phyloP scores from a whole-genome alignment of 2,797 vertebrate species.

The Tokudaia muenninki region DNA sequence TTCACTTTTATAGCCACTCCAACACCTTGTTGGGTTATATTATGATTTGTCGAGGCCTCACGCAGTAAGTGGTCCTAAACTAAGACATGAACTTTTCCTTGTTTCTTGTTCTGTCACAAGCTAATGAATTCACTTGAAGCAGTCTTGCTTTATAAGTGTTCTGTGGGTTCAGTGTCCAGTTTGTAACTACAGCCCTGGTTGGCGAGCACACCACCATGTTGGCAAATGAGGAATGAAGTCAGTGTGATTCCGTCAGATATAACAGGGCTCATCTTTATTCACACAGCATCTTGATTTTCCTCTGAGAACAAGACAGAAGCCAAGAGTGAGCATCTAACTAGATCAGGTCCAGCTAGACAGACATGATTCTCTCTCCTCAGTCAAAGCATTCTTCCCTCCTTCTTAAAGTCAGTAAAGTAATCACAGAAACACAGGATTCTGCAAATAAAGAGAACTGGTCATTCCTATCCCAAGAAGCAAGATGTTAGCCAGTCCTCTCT shows the following conservation, averaged over 20 bases:
- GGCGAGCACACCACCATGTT: neutral
- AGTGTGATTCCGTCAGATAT: constrained; percentile 50
- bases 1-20: constrained; percentile 76
- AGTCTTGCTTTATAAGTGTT: constrained; percentile 26
- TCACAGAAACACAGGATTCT: constrained; percentile 52
- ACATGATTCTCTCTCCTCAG: neutral
- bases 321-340: constrained; percentile 46
- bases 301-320: constrained; percentile 61
- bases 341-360: constrained; percentile 54
- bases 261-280: constrained; percentile 37
- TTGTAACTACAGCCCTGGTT: neutral
- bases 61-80: constrained; percentile 59
- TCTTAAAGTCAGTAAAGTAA: constrained; percentile 73
- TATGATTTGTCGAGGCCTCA: constrained; percentile 68
- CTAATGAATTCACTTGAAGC: constrained; percentile 63
- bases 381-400: constrained; percentile 64
- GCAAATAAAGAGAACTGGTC: constrained; percentile 31
- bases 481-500: constrained; percentile 65
- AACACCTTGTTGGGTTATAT: constrained; percentile 77
- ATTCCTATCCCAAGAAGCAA: neutral
- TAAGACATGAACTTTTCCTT: constrained; percentile 63
- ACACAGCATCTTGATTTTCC: constrained; percentile 19
- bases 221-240: constrained; percentile 67
- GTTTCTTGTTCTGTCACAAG: constrained; percentile 42
- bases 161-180: constrained; percentile 20